Base-by-base conservation (phyloP, 92 coral and sea anemone species). In the Meandrina meandrites region DNA sequence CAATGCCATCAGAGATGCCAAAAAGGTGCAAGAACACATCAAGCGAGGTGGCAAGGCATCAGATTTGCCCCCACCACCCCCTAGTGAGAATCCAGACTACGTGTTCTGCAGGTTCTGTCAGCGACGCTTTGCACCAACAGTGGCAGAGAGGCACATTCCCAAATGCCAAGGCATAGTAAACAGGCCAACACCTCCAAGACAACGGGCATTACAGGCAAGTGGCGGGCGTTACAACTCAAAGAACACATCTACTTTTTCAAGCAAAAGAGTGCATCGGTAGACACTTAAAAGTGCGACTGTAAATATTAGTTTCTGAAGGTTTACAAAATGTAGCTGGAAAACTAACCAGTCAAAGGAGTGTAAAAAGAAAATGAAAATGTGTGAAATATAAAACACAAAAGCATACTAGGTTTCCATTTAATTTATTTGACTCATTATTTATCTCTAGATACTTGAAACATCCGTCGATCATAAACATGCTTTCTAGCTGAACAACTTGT, bases 131-230 rank as follows among this genome's bases (percentile, higher is more conserved):
- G 94, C 94, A 50, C 99, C 99, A 11, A 93, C 92, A 51, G 98
- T 96, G 24, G 99, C 99, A 15, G 98, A 94, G 81, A 86, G 99
- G 15, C 99, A 97, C 86, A 97, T 97, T n/a, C 99, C 99, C 32
- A 95, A 95, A 84, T 97, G 99, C 71, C 96, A 94, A 83, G 91
- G 82, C 62, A 97, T 95, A 0, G 84, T 91, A 13, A 97, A 93
- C 80, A 83, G 99, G 56, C 99, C 99, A 6, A 90, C 97, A 36
- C 99, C 99, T 30, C 99, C 99, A 37, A 92, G 93, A 56, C 95
- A 91, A 76, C 80, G 99, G 50, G 99, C 99, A 18, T 69, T 89
- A 73, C 87, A 81, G 51, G 84, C 90, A 70, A 48, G 93, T n/a
- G 53, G 73, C 8, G 56, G 82, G 4, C 72, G 75, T 12, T 57